Evolutionary conservation across 2,888 invertebrate genomes (phyloP).

Genomic region (Xanthia togata): DNA sequence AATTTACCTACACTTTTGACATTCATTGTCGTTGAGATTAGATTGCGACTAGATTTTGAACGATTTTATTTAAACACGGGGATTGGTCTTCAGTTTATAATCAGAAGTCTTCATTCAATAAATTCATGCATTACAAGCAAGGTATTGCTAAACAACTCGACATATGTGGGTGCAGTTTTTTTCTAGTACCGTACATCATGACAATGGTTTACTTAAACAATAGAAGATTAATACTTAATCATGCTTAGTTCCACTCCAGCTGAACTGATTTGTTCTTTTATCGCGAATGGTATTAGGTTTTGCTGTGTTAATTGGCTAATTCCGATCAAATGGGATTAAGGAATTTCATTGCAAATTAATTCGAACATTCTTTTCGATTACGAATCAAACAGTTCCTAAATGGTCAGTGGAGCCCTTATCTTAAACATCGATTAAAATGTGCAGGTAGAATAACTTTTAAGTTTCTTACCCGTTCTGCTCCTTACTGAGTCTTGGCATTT

Average conservation of each 20-base stretch:
- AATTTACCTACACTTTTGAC: neutral
- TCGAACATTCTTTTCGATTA: neutral
- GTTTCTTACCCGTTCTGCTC: constrained; percentile 54
- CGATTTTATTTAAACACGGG: neutral
- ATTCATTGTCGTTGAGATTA: neutral
- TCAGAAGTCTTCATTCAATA: neutral
- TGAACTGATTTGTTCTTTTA: constrained; percentile 11
- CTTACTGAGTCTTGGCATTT: constrained; percentile 57
- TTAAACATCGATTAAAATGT: constrained; percentile 16
- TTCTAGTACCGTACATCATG: neutral
- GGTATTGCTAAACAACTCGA: neutral
- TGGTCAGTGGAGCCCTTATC: neutral
- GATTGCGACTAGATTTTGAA: too few relatives aligned
- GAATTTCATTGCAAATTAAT: neutral
- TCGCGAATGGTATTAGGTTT: neutral
- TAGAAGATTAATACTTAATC: constrained; percentile 28
- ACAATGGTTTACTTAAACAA: constrained; percentile 18
- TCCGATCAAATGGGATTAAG: neutral
- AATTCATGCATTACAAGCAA: constrained; percentile 23
- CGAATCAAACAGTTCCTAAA: neutral
- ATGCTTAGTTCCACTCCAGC: constrained; percentile 27
- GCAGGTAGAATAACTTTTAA: constrained; percentile 11
- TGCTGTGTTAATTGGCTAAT: neutral
- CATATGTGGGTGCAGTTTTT: neutral
- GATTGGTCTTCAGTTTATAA: neutral